phyloP scores from a whole-genome alignment of 2,888 invertebrate genomes.

The Marasmarcha lunaedactyla region DNA sequence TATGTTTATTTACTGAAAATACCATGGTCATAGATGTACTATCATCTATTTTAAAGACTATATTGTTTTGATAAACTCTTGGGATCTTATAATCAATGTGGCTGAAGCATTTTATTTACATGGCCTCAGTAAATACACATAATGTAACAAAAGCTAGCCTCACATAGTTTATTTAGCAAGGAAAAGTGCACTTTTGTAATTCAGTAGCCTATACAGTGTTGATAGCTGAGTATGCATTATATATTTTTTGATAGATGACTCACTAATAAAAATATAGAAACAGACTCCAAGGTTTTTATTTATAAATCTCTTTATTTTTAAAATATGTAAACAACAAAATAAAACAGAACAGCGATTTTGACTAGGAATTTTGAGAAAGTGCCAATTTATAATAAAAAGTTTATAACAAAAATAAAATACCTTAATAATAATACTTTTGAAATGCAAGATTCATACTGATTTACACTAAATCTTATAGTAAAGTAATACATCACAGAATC shows the following conservation, averaged over 20 bases:
- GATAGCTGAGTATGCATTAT: slow-evolving; percentile 47
- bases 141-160: no score
- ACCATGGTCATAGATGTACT: no score
- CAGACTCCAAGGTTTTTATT: slow-evolving; percentile 25
- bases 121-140: no score
- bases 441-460: not conserved
- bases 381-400: not conserved
- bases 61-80: no score
- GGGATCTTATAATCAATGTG: no score
- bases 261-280: slow-evolving; percentile 47
- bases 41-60: no score
- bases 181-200: slow-evolving; percentile 45
- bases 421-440: not conserved
- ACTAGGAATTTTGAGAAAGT: not conserved
- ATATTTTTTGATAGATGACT: slow-evolving; percentile 62
- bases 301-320: slow-evolving; percentile 10
- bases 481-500: no score
- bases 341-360: not conserved
- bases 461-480: not conserved
- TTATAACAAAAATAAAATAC: not conserved
- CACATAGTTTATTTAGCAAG: slow-evolving; percentile 25
- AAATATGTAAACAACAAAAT: not conserved
- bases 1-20: no score
- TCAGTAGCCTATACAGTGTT: slow-evolving; percentile 49
- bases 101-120: no score